phyloP scores from a whole-genome alignment of 2,797 vertebrate genomes.

The Prionace glauca region DNA sequence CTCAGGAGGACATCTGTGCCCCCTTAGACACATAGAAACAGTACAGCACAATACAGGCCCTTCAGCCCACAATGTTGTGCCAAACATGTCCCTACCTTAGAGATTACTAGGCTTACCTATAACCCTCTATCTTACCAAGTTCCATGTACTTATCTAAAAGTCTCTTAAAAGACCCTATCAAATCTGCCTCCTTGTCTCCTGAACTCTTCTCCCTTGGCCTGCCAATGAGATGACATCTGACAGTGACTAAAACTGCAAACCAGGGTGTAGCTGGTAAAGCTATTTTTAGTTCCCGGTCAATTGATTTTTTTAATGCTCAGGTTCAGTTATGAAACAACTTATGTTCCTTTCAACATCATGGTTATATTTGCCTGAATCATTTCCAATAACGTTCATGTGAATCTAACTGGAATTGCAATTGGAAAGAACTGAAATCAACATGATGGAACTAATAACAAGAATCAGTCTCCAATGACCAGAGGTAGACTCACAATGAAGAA shows the following conservation, averaged over 20 bases:
- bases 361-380: neutral
- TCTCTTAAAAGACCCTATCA: too few relatives aligned
- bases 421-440: neutral
- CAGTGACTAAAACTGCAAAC: neutral
- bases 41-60: too few relatives aligned
- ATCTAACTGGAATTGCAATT: neutral
- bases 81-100: too few relatives aligned
- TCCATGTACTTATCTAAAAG: too few relatives aligned
- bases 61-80: too few relatives aligned
- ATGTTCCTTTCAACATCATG: neutral
- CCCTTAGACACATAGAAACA: too few relatives aligned
- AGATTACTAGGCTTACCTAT: too few relatives aligned
- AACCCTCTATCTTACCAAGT: too few relatives aligned
- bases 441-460: neutral
- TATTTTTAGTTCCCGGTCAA: neutral
- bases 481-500: neutral
- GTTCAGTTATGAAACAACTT: neutral
- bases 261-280: neutral
- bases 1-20: neutral
- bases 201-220: neutral
- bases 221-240: neutral
- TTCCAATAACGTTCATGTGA: neutral
- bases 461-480: neutral
- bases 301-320: neutral
- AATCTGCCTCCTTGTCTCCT: neutral